These are phyloP conservation scores for Timema cristinae DNA, from an alignment of 2,888 invertebrate species.

Conservation along the genomic window DNA sequence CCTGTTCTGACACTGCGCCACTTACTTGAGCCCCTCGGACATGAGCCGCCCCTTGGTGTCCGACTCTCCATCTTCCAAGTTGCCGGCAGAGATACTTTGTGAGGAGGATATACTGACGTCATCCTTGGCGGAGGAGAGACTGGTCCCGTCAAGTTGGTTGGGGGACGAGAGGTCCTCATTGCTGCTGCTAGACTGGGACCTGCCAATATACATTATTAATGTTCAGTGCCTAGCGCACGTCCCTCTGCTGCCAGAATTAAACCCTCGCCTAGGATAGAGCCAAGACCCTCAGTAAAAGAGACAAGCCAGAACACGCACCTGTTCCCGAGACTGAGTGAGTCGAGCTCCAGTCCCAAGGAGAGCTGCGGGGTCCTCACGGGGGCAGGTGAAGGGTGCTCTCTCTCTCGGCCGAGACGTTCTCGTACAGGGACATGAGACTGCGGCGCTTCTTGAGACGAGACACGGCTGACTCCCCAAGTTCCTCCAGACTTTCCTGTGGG, in stretches of 20 bases:
- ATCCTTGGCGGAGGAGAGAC: conserved; percentile 29
- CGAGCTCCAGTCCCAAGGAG: conserved; percentile 34
- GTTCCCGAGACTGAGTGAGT: conserved; percentile 34
- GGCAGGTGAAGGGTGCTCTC: conserved; percentile 23
- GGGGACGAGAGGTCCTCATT: conserved; percentile 34
- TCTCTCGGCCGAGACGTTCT: conserved; percentile 20
- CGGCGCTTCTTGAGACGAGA: conserved; percentile 32
- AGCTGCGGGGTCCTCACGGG: conserved; percentile 23
- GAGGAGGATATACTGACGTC: conserved; percentile 32
- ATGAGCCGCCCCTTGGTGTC: conserved; percentile 33
- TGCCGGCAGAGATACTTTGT: conserved; percentile 22
- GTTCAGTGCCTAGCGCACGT: too few relatives aligned
- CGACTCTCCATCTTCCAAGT: conserved; percentile 25
- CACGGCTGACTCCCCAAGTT: conserved; percentile 34
- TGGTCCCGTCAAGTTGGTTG: conserved; percentile 24
- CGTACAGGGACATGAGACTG: conserved; percentile 31
- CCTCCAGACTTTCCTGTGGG: conserved; percentile 36
- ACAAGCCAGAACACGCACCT: conserved; percentile 21
- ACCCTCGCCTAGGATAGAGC: too few relatives aligned
- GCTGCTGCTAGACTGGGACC: conserved; percentile 33
- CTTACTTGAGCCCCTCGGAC: conserved; percentile 34
- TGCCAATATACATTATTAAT: neutral
- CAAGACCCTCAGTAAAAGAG: too few relatives aligned
- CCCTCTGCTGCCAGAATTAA: too few relatives aligned
- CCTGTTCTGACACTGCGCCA: neutral